Evolutionary conservation across 2,888 invertebrate genomes (phyloP), one percentile per base, ranked within the genome.

Genomic region (Athripsodes cinereus): DNA sequence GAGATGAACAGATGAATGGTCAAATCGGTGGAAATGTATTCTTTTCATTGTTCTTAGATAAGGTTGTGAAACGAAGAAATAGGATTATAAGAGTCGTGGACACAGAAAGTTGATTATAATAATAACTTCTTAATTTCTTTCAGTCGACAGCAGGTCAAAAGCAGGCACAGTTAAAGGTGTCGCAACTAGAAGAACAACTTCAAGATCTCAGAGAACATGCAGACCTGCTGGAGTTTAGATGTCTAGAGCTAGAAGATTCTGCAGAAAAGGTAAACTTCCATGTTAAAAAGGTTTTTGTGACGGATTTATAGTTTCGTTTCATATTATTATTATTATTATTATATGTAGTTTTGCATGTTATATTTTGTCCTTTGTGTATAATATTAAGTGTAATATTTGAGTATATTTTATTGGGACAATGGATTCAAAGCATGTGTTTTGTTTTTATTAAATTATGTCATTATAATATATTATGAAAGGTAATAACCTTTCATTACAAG

Each of bases 161-260:
- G 54, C 72, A 72, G 52, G 67, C 78, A 53, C 78, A 79, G 65
- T 74, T 76, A 31, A 72, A 74, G 51, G 79, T 84, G 70, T 74
- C 81, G 69, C 76, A 80, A 62, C 78, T 88, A 44, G 72, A 81
- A 67, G 82, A 84, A 67, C 87, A 89, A 69, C 75, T 86, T 64
- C 81, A 85, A 65, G 89, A 90, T 72, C 79, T 88, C 67, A 81
- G 86, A 66, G 90, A 90, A 70, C 89, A 89, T 70, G 87, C 88
- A 71, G 90, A 90, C 72, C 79, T 90, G 64, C 80, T 89, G 70
- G 90, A 90, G 76, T 90, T 90, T 77, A 78, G 90, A 52, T 79
- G 89, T 65, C 75, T 90, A 65, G 90, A 90, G 73, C 74, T 90
- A 66, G 89, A 89, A 71, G 88, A 87, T 57, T 58, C 60, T 26